Conservation (phyloP, 2,113 vertebrate genomes). For the Larimichthys crocea region DNA sequence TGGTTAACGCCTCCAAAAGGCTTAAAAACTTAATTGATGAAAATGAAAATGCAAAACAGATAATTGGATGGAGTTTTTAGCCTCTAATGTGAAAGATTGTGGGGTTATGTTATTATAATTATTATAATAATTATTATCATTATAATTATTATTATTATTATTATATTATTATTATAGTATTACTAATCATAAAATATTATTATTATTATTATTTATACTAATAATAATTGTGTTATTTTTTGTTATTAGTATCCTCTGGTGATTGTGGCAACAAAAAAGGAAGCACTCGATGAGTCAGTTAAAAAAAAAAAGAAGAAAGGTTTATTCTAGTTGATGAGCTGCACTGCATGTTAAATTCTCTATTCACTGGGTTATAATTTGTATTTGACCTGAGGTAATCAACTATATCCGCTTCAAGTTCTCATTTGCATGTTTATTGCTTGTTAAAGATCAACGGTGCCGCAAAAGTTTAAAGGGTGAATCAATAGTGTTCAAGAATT, state of each 20-base stretch:
- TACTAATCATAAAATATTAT: too few species aligned
- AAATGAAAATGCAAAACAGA: constrained; percentile 20
- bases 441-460: constrained; percentile 14
- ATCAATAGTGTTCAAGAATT: neutral
- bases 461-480: constrained; percentile 15
- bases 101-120: neutral
- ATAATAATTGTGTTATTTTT: too few species aligned
- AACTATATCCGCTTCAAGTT: neutral
- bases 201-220: too few species aligned
- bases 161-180: too few species aligned
- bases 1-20: neutral
- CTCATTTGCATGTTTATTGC: constrained; percentile 57
- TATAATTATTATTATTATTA: too few species aligned
- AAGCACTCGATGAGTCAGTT: neutral
- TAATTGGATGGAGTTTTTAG: constrained; percentile 10
- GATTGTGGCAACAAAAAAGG: neutral
- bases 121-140: too few species aligned
- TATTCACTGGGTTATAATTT: constrained; percentile 29
- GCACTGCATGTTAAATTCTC: constrained; percentile 13
- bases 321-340: constrained; percentile 24
- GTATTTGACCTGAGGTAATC: constrained; percentile 28
- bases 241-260: neutral
- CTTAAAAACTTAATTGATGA: constrained; percentile 11
- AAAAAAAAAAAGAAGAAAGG: neutral
- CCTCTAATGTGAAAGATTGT: constrained; percentile 9